A percentile compares a stretch with the other conserved stretches of the same genome.
Conservation (phyloP, 2,113 vertebrate genomes). For the Oenanthe oenanthe region DNA sequence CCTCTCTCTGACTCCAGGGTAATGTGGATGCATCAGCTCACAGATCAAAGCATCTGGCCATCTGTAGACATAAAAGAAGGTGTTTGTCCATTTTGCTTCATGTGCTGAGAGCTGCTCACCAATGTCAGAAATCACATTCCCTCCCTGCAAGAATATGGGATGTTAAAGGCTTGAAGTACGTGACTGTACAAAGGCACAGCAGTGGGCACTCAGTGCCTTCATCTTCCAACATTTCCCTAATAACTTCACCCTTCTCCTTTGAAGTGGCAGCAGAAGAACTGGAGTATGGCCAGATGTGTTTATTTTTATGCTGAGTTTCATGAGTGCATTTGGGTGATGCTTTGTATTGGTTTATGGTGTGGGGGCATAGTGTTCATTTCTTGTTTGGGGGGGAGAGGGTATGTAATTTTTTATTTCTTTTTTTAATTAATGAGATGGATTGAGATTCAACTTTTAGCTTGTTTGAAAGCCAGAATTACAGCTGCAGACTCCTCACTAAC, state of each 20-base stretch:
- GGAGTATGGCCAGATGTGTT: not conserved
- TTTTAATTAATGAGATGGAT: not conserved
- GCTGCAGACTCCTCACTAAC: not conserved
- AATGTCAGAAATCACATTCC: not conserved
- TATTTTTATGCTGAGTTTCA: not conserved
- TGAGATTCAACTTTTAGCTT: not conserved
- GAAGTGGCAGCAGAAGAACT: not conserved
- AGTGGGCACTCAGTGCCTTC: not conserved
- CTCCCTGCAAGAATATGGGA: not conserved
- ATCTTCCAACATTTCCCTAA: not conserved
- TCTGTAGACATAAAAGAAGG: slow-evolving; percentile 14
- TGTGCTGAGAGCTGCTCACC: not conserved
- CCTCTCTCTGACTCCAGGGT: not conserved
- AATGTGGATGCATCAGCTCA: slow-evolving; percentile 17
- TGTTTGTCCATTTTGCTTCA: not conserved
- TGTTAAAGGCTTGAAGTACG: not conserved
- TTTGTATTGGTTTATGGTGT: not conserved
- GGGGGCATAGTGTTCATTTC: rapidly evolving
- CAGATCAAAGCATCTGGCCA: slow-evolving; percentile 48
- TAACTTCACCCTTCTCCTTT: not conserved
- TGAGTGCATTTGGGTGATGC: not conserved
- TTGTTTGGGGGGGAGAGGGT: not conserved
- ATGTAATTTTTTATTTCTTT: not conserved
- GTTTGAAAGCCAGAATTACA: not conserved
- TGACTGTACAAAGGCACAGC: not conserved